Base-by-base conservation (phyloP, 2,797 vertebrate genomes). In the Spatula versicolor region DNA sequence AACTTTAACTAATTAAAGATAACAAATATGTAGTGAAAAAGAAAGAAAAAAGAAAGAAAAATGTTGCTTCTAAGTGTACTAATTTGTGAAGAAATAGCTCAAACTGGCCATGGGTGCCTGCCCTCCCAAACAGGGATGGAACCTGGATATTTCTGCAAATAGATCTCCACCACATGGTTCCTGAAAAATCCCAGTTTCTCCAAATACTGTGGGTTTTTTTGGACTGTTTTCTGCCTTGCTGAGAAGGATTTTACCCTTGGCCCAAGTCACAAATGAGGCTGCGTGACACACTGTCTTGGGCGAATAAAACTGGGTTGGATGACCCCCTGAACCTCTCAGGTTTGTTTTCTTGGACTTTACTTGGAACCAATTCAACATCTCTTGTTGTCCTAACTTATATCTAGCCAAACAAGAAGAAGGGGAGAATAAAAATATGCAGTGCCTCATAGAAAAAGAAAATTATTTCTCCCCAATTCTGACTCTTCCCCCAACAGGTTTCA, bases 401-500 rank as follows among this genome's bases (percentile, higher is more conserved):
- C 95, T 78, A 31, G 92, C 82, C 58, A 19, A 1, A 59, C 20
- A 68, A n/a, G 21, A 59, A 11, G 28, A 11, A n/a, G 10, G 52
- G 62, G 56, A 45, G 78, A 71, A 72, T 26, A 43, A 71, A 92
- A 92, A 55, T 35, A 63, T 0, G 18, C 28, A 3, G 39, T 1
- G 46, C 59, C 93, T 55, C 67, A 77, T 67, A 55, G 87, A 91
- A 55, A 81, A 84, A 67, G 82, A 75, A 89, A 92, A 46, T 16
- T 25, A 2, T 18, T 19, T 2, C 48, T 26, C 89, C 55, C 6
- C 9, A 7, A 23, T 52, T 43, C 48, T 28, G 54, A 45, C 31
- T 55, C 9, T 86, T 78, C 62, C 91, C 75, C 80, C 46, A 11
- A 37, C 81, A 71, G 41, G 31, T 74, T 45, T 74, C 60, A 67